Conservation (phyloP, 2,888 invertebrate genomes). For the Anagyrus pseudococci region DNA sequence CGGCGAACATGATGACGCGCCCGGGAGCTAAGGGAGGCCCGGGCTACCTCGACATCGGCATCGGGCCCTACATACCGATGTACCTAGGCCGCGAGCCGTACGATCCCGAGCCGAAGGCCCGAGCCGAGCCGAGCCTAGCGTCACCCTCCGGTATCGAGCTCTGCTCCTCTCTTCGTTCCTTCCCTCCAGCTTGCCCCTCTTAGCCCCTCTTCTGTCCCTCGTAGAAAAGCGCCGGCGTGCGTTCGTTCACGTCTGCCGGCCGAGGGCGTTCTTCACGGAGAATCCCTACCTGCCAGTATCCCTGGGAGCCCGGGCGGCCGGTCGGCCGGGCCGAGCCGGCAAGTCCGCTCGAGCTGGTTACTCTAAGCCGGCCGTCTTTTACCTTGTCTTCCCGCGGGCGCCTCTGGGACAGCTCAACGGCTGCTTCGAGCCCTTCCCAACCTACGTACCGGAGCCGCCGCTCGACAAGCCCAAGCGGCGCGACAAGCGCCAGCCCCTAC, state of each 20-base stretch:
- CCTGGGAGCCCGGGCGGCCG: neutral
- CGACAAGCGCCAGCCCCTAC: neutral
- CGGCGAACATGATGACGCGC: slow-evolving; percentile 48
- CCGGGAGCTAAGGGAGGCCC: slow-evolving; percentile 61
- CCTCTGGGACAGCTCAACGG: slow-evolving; percentile 59
- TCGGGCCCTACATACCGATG: slow-evolving; percentile 62
- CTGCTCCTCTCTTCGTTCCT: too few relatives aligned
- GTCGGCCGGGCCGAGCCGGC: neutral
- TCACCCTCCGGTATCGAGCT: too few relatives aligned
- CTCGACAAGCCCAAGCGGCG: slow-evolving; percentile 1
- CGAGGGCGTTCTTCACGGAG: slow-evolving; percentile 10
- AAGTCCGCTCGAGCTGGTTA: too few relatives aligned
- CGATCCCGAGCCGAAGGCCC: slow-evolving; percentile 30
- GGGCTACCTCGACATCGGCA: slow-evolving; percentile 64
- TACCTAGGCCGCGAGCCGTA: slow-evolving; percentile 45
- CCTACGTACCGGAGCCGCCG: slow-evolving; percentile 48
- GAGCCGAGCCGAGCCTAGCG: too few relatives aligned
- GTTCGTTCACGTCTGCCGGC: slow-evolving; percentile 2
- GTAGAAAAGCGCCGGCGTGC: neutral
- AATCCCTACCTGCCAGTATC: slow-evolving; percentile 11
- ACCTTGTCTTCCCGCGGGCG: slow-evolving; percentile 52
- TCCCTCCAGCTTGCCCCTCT: too few relatives aligned
- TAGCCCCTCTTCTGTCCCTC: neutral
- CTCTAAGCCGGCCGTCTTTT: slow-evolving; percentile 35
- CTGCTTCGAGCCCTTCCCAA: slow-evolving; percentile 58